phyloP scores from a whole-genome alignment of 2,888 invertebrate species.

The Trisateles emortualis region DNA sequence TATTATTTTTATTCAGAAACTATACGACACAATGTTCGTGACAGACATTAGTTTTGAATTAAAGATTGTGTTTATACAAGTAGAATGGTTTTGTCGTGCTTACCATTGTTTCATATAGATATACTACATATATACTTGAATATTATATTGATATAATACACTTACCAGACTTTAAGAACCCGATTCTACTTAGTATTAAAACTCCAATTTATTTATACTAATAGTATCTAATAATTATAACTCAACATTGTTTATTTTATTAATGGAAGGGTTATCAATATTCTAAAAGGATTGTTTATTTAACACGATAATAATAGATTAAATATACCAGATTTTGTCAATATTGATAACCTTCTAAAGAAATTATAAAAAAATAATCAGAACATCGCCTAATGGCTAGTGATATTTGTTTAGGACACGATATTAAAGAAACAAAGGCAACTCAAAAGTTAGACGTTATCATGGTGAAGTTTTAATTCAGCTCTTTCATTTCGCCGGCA shows the following conservation, averaged over 20 bases:
- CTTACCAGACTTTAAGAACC: too few relatives aligned
- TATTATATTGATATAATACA: too few relatives aligned
- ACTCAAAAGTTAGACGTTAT: conserved; percentile 8
- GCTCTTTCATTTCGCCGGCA: conserved; percentile 48
- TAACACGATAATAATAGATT: conserved; percentile 19
- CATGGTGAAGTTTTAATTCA: conserved; percentile 5
- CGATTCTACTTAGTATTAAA: too few relatives aligned
- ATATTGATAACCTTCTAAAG: conserved; percentile 22
- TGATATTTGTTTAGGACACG: conserved; percentile 32
- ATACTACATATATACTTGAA: too few relatives aligned
- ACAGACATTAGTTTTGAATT: background rate
- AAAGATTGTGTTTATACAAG: background rate
- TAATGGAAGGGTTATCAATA: conserved; percentile 11
- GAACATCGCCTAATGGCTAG: conserved; percentile 7
- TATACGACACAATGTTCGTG: background rate
- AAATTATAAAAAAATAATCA: conserved; percentile 3
- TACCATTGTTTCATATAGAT: too few relatives aligned
- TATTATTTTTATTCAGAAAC: background rate
- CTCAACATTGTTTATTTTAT: conserved; percentile 10
- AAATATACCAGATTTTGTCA: conserved; percentile 11
- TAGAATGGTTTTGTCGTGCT: too few relatives aligned
- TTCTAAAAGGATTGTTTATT: background rate
- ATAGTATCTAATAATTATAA: too few relatives aligned
- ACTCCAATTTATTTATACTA: too few relatives aligned
- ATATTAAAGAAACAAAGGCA: conserved; percentile 14